Conservation (phyloP, 2,888 invertebrate species). For the Choreutis nemorana region DNA sequence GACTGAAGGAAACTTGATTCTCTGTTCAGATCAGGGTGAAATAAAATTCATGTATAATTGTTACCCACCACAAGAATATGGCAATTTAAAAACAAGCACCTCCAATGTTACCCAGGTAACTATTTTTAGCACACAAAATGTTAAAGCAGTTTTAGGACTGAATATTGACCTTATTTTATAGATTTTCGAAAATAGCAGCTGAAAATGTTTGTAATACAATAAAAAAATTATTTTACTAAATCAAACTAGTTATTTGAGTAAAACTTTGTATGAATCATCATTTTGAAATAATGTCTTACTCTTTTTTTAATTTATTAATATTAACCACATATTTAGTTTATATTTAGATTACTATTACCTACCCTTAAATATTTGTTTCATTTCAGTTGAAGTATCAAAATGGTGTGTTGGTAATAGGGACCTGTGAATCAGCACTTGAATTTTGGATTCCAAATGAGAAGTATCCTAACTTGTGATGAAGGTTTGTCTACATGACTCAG, state of each 20-base stretch:
- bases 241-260: too few species aligned
- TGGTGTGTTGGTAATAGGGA: slow-evolving; percentile 51
- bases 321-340: neutral
- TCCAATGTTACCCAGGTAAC: slow-evolving; percentile 52
- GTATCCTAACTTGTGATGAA: slow-evolving; percentile 15
- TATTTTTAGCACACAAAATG: too few species aligned
- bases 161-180: too few species aligned
- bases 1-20: slow-evolving; percentile 42
- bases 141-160: too few species aligned
- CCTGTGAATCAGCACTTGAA: slow-evolving; percentile 57
- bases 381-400: slow-evolving; percentile 57
- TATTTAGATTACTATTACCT: slow-evolving; percentile 2
- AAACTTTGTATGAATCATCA: too few species aligned
- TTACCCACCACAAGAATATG: slow-evolving; percentile 44
- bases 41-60: slow-evolving; percentile 54
- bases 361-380: slow-evolving; percentile 9
- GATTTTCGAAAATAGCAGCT: too few species aligned
- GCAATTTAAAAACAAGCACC: slow-evolving; percentile 34
- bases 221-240: too few species aligned
- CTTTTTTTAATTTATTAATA: neutral
- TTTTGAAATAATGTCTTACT: neutral
- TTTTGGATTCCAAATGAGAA: slow-evolving; percentile 51
- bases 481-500: neutral
- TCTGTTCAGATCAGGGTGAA: slow-evolving; percentile 53
- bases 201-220: too few species aligned